Evolutionary conservation across 2,113 vertebrate genomes (phyloP).

Genomic region (Ammodytes dubius): DNA sequence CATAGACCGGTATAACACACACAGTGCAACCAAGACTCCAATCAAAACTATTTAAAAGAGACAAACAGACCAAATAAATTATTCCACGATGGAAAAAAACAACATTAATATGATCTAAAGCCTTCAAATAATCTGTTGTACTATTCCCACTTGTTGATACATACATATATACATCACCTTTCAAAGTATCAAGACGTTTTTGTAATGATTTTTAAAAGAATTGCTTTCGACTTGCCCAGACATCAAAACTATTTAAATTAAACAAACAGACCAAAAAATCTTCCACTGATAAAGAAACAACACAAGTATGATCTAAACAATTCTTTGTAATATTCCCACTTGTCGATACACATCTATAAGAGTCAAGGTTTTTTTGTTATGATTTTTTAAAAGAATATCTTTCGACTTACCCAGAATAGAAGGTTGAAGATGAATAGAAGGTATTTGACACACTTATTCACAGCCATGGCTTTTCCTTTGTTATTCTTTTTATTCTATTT

Average conservation of each 20-base stretch:
- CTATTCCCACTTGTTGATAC: no score
- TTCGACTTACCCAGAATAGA: constrained; percentile 91
- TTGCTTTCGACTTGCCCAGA: no score
- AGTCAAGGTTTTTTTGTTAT: neutral
- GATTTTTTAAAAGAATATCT: neutral
- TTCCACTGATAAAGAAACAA: neutral
- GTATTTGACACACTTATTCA: constrained; percentile 89
- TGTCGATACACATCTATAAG: neutral
- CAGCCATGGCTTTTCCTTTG: constrained; percentile 83
- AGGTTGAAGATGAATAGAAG: constrained; percentile 94
- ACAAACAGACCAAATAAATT: neutral
- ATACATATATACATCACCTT: no score
- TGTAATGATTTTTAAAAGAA: no score
- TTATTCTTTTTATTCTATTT: no score
- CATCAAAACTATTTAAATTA: neutral
- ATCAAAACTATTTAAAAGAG: no score
- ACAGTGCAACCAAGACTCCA: no score
- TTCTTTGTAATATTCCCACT: neutral
- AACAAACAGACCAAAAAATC: neutral
- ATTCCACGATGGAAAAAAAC: no score
- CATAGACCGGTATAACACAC: neutral
- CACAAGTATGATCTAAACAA: neutral
- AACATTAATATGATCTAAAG: no score
- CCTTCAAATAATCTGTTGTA: no score
- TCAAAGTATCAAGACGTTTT: no score